Evolutionary conservation across 2,113 vertebrate species (phyloP).

Genomic region (Sylvietta virens): DNA sequence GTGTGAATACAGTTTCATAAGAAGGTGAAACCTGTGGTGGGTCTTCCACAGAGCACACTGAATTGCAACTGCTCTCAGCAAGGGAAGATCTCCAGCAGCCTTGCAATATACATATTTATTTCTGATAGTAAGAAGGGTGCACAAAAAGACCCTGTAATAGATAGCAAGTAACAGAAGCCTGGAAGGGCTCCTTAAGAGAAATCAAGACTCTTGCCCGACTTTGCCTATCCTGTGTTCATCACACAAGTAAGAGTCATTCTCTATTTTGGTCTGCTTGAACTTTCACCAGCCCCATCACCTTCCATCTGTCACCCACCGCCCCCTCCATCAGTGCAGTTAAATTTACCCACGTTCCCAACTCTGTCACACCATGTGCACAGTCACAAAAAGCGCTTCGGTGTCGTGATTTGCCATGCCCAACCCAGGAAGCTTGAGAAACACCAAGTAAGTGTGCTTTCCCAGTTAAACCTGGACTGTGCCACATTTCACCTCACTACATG

Average conservation of each 20-base stretch:
- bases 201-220: neutral
- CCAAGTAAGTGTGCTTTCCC: accelerated
- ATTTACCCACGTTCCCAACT: neutral
- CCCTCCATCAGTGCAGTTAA: neutral
- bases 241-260: neutral
- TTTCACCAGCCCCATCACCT: neutral
- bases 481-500: neutral
- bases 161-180: neutral
- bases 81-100: neutral
- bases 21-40: neutral
- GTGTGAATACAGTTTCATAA: neutral
- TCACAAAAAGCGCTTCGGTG: neutral
- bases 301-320: neutral
- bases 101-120: neutral
- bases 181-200: neutral
- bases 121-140: neutral
- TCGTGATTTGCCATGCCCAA: neutral
- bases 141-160: neutral
- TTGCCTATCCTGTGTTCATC: neutral
- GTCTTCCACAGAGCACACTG: neutral
- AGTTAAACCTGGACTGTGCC: neutral
- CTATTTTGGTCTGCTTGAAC: neutral
- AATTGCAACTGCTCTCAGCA: neutral
- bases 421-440: neutral
- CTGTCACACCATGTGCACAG: neutral